Conservation (phyloP, 2,113 vertebrate species). For the Motacilla alba region DNA sequence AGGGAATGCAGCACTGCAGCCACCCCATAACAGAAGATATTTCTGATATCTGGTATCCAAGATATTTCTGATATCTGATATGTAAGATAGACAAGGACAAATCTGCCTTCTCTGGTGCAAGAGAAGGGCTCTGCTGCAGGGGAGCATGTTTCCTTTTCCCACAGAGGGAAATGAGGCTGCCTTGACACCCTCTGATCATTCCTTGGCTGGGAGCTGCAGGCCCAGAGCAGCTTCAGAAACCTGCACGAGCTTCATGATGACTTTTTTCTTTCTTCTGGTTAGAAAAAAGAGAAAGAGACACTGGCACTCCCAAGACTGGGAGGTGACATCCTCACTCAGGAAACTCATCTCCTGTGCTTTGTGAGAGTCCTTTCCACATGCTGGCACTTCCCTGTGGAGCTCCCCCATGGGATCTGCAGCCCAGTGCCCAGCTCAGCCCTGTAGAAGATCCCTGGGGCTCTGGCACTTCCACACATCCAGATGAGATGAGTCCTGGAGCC, state of each 20-base stretch:
- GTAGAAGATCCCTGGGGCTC: not conserved
- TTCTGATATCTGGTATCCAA: not conserved
- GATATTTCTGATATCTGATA: not conserved
- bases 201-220: not conserved
- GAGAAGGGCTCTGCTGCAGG: not conserved
- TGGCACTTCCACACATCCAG: not conserved
- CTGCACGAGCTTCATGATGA: fast-evolving
- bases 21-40: not conserved
- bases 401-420: not conserved
- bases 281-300: not conserved
- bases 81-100: too few species aligned
- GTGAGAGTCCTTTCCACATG: not conserved
- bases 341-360: not conserved
- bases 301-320: not conserved
- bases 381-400: not conserved
- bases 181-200: not conserved
- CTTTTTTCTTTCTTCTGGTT: not conserved
- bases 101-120: not conserved
- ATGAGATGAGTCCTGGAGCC: not conserved
- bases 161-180: fast-evolving
- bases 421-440: not conserved
- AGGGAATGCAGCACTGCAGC: not conserved
- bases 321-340: not conserved
- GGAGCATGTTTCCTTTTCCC: not conserved
- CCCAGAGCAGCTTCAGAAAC: not conserved